These are phyloP conservation scores for Apotomis betuletana DNA, from an alignment of 2,888 invertebrate genomes.

Conservation along the genomic window DNA sequence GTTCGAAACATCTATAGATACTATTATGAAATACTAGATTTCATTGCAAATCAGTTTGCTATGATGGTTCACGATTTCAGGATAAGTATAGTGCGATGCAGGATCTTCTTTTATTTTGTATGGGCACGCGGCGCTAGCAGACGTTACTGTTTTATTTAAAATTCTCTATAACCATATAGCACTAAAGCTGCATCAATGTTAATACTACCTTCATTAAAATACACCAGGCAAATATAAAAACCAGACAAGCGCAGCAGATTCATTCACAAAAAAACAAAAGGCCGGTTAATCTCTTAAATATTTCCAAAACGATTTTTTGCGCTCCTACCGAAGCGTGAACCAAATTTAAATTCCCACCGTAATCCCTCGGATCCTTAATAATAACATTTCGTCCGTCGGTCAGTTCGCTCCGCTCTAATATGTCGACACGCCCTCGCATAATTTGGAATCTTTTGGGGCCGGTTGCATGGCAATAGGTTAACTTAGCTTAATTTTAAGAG, in stretches of 20 bases:
- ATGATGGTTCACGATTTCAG: no score
- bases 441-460: constrained; percentile 25
- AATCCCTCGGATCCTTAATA: constrained; percentile 37
- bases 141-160: no score
- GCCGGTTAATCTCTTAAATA: constrained; percentile 13
- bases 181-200: no score
- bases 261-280: constrained; percentile 10
- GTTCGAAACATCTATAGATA: no score
- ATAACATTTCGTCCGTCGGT: constrained; percentile 35
- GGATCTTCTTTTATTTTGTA: no score
- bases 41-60: no score
- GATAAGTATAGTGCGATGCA: no score
- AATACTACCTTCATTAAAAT: not conserved
- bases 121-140: no score
- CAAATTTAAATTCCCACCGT: constrained; percentile 25
- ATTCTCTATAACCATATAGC: no score
- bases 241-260: not conserved
- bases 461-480: not conserved
- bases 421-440: constrained; percentile 30
- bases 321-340: constrained; percentile 37
- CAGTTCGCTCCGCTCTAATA: constrained; percentile 27
- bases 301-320: constrained; percentile 28
- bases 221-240: not conserved
- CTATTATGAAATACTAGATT: no score
- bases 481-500: not conserved